These are phyloP conservation scores for Aphodius granarius DNA, from an alignment of 2,888 invertebrate species.

Conservation along the genomic window DNA sequence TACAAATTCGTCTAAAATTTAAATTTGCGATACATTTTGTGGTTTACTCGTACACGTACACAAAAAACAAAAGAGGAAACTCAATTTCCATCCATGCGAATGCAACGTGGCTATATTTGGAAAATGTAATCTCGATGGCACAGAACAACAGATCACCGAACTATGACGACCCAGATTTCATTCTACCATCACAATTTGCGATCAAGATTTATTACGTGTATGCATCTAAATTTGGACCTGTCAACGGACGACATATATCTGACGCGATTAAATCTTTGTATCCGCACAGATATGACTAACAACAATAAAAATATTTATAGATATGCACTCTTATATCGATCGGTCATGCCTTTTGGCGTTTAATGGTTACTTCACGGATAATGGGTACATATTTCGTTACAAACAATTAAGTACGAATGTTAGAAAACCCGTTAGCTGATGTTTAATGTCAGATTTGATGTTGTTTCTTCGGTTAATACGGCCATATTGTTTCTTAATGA, in stretches of 20 bases:
- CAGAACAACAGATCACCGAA: background rate
- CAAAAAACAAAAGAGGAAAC: too few relatives aligned
- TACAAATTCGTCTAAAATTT: too few relatives aligned
- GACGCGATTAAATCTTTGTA: background rate
- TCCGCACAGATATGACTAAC: background rate
- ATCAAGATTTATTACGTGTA: background rate
- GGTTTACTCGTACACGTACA: too few relatives aligned
- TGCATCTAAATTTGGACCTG: background rate
- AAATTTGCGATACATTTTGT: too few relatives aligned
- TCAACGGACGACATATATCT: background rate
- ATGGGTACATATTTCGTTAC: too few relatives aligned
- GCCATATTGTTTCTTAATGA: background rate
- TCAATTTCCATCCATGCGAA: background rate
- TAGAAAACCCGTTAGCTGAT: background rate
- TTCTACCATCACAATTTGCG: background rate
- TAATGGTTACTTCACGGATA: too few relatives aligned
- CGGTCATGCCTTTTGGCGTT: background rate
- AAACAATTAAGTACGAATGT: background rate
- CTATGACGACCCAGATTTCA: background rate
- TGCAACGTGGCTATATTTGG: background rate
- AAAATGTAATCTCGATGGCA: background rate
- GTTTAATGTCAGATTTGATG: background rate
- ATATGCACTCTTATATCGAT: background rate
- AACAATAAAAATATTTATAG: background rate
- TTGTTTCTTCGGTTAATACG: background rate